phyloP scores from a whole-genome alignment of 1,140 invertebrate species.

The Thaumatotibia leucotreta region DNA sequence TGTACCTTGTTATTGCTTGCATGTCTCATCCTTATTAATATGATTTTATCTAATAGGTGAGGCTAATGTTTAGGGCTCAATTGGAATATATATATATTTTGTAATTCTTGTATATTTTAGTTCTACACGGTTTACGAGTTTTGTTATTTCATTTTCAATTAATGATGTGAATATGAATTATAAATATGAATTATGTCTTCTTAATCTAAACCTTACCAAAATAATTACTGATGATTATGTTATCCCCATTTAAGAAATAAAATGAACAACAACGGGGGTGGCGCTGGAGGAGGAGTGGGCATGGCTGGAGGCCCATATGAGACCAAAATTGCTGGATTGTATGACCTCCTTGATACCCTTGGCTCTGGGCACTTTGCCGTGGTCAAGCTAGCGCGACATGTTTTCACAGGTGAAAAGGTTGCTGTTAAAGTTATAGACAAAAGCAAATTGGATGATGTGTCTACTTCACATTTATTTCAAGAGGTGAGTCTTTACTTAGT shows the following conservation, averaged over 20 bases:
- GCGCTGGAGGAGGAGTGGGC: slow-evolving; percentile 42
- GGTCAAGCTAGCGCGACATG: slow-evolving; percentile 98
- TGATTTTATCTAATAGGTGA: background rate
- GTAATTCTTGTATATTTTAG: background rate
- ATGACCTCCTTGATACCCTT: slow-evolving; percentile 96
- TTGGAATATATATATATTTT: too few species aligned
- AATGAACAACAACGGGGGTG: slow-evolving; percentile 63
- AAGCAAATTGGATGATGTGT: slow-evolving; percentile 96
- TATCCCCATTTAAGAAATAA: background rate
- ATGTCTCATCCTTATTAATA: background rate
- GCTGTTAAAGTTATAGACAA: slow-evolving; percentile 98
- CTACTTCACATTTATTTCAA: slow-evolving; percentile 97
- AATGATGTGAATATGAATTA: too few species aligned
- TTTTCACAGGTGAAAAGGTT: slow-evolving; percentile 99
- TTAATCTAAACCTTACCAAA: background rate
- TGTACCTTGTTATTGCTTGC: background rate
- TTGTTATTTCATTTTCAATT: too few species aligned
- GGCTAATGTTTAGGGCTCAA: background rate
- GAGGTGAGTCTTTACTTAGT: slow-evolving; percentile 81
- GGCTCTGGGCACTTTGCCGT: slow-evolving; percentile 98
- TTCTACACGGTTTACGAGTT: too few species aligned
- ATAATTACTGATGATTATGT: background rate
- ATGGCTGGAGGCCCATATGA: slow-evolving; percentile 78
- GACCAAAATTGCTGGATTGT: slow-evolving; percentile 97
- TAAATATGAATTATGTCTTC: too few species aligned